Base-by-base conservation (phyloP, 1,140 invertebrate species). In the Callitettix versicolor region DNA sequence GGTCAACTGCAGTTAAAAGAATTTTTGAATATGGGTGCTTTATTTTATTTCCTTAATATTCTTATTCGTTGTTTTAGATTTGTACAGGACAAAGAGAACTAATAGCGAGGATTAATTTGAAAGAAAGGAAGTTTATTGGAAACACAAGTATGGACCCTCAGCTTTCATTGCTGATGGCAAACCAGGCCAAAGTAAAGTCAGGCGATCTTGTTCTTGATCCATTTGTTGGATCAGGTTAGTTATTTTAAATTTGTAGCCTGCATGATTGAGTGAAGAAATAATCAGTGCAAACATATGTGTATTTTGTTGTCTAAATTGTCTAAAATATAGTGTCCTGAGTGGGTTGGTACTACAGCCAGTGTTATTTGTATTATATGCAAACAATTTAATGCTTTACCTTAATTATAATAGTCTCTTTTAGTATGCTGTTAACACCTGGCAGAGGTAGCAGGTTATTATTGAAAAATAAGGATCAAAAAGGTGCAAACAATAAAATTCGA, bases 131-230 rank as follows among this genome's bases (percentile, higher is more conserved):
- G 73, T 98, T 95, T 68, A 96, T 98, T 66, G 93, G 92, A 5
- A 98, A 96, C 67, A 98, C 95, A 0, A 92, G 87, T 63, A 98
- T 98, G 95, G 94, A 98, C 71, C 84, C 94, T 0, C 86, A 91
- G 60, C 73, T 98, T 1, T 86, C 92, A 3, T 69, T 98, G 17
- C 71, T 98, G 21, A 96, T 97, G 92, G 86, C 90, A 0, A 98
- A 98, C 74, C 85, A 96, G 69, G 92, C 86, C 1, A 72, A 83
- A 71, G 79, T 95, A 17, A 72, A 73, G 47, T 60, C 72, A 2
- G 83, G 84, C 4, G 82, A 88, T 67, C 57, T 97, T 0, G 78
- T 96, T 41, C 77, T 91, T 21, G 95, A 98, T 73, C 94, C 94
- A 0, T 98, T 98, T 76, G 93, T 96, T 14, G 95, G 95, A 0